Evolutionary conservation across 1,140 invertebrate species (phyloP), one percentile per base, ranked within the genome.

Genomic region (Onthophagus taurus): DNA sequence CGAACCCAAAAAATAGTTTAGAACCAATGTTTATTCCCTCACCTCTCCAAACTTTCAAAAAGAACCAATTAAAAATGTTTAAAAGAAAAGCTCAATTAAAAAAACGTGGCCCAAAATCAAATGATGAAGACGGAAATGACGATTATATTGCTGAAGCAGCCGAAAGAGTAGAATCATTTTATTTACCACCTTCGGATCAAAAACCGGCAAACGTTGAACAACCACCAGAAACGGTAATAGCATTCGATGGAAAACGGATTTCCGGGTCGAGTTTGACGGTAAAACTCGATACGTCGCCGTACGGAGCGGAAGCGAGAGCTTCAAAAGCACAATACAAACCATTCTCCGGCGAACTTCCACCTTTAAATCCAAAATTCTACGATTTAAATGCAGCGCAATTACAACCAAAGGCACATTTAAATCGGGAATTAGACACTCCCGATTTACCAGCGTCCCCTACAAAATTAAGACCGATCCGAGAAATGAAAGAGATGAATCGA

Each of bases 1-100:
- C 55, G 30, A 65, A 72, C 21, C 56, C 60, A 6, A 75, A 71
- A 0, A 69, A 77, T 61, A 67, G 66, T 26, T 83, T 84, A 54
- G 80, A 81, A 54, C 81, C 81, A 1, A 80, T 85, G 64, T 84
- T 83, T 51, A 76, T 83, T 53, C 79, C 81, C 4, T 83, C 80
- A 4, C 78, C 78, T 2, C 68, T 71, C 1, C 76, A 80, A 51
- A 69, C 65, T 21, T 66, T 18, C 9, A 41, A 41, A 24, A 41
- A 41, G 24, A 19, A 41, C 38, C 4, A n/a, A 7, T 26, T 43
- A 12, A 39, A 45, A 45, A 46, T 21, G 11, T 5, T 21, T 20
- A 46, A 47, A 36, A 42, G 39, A 42, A 72, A 63, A 51, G 51
- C 64, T 1, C 50, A 53, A 63, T 51, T 61, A 70, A 58, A 68